Percentiles rank a stretch among this genome's conserved stretches.
Conservation (phyloP, 2,888 invertebrate species). For the Agonopterix alstromeriana region DNA sequence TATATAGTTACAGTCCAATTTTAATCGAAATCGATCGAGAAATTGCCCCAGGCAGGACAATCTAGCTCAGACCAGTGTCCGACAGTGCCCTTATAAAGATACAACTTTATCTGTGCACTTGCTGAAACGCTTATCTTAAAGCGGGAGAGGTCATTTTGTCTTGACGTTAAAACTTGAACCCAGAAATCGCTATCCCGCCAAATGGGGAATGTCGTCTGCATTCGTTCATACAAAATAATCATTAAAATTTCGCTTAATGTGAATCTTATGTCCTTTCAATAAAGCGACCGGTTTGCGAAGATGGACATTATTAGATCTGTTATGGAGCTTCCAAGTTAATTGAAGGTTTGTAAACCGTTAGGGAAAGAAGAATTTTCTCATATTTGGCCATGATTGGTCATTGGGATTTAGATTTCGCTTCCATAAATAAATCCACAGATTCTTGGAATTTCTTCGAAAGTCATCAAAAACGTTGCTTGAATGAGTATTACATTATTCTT, state of each 20-base stretch:
- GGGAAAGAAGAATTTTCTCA: constrained; percentile 1
- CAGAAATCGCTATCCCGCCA: constrained; percentile 37
- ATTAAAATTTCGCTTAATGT: constrained; percentile 13
- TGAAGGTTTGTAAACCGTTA: constrained; percentile 2
- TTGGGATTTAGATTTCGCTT: background rate
- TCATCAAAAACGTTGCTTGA: too few species aligned
- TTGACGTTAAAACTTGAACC: constrained; percentile 6
- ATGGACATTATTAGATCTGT: constrained; percentile 7
- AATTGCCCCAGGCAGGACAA: constrained; percentile 36
- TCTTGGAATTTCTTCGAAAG: too few species aligned
- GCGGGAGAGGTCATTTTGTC: constrained; percentile 20
- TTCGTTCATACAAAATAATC: constrained; percentile 9
- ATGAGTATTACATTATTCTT: too few species aligned
- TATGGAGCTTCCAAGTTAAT: constrained; percentile 4
- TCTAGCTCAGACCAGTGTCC: constrained; percentile 45
- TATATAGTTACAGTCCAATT: constrained; percentile 21
- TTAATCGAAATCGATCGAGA: constrained; percentile 12
- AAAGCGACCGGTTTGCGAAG: constrained; percentile 1
- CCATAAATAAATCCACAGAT: too few species aligned
- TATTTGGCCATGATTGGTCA: constrained; percentile 5
- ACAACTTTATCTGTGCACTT: constrained; percentile 14
- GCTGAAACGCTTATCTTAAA: constrained; percentile 13
- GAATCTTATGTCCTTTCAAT: constrained; percentile 13
- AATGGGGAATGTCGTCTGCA: constrained; percentile 39
- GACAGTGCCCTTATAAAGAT: constrained; percentile 40